Evolutionary conservation across 2,113 vertebrate species (phyloP), one percentile per base, ranked within the genome.

Genomic region (Hassar affinis): DNA sequence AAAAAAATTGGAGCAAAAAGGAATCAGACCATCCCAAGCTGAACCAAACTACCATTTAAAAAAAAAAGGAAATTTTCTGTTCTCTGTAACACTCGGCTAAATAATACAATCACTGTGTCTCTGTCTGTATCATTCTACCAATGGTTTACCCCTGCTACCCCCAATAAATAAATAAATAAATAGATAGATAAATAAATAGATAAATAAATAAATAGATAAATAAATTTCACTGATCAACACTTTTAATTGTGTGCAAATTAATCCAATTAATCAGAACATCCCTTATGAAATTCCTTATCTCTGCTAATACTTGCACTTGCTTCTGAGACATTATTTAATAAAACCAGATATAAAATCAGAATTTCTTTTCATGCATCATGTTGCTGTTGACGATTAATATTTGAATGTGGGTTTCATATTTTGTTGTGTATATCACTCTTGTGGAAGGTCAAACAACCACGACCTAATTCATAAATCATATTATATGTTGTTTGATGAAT

Each of bases 31-130:
- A 84, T 47, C 71, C 81, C 71, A 54, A 22, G 79, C 45, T 61
- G 30, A 66, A 64, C 4, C 33, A 54, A 54, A 68, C 49, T 80
- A 62, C 66, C 71, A 69, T 35, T 25, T 85, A 78, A 51, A 71
- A 56, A 18, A 22, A 18, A 25, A 27, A 74, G 64, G 38, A 72
- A 49, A 85, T 89, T 35, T 82, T 72, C 75, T 71, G 79, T 59
- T 79, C 79, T 75, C 59, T 75, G 82, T 78, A 86, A 91, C 88
- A 90, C 90, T 91, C 91, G 88, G 79, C 74, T 77, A 85, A 87
- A 85, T 81, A 87, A 85, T 87, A 90, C 89, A 92, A 90, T 89
- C 90, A 89, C 83, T 85, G 83, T 86, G 82, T 85, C 82, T 83
- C 71, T 86, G 77, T 74, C 81, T 85, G 66, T 20, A 83, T 79